These are phyloP conservation scores for Erythrocercus mccallii DNA, from an alignment of 2,113 vertebrate genomes.

Conservation along the genomic window DNA sequence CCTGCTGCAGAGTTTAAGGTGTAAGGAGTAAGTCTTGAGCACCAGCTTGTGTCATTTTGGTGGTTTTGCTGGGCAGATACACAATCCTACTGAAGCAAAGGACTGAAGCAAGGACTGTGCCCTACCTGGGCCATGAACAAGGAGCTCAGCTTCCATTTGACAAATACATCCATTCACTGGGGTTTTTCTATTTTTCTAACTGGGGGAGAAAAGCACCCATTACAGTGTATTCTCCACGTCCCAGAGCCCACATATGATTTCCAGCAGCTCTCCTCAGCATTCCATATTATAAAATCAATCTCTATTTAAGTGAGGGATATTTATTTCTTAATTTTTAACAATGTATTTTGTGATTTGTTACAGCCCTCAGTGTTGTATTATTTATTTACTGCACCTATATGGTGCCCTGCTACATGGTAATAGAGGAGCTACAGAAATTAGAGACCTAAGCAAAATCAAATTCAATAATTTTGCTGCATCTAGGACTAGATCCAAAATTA, in stretches of 20 bases:
- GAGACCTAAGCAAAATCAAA: slow-evolving; percentile 71
- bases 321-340: slow-evolving; percentile 79
- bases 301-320: slow-evolving; percentile 70
- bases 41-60: not conserved
- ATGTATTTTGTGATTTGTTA: slow-evolving; percentile 76
- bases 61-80: not conserved
- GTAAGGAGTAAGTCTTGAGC: not conserved
- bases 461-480: slow-evolving; percentile 55
- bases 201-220: slow-evolving; percentile 41
- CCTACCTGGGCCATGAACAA: slow-evolving; percentile 13
- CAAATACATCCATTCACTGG: slow-evolving; percentile 39
- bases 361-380: slow-evolving; percentile 65
- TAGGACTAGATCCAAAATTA: slow-evolving; percentile 63
- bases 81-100: not conserved
- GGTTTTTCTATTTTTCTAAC: not conserved
- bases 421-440: slow-evolving; percentile 61
- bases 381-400: slow-evolving; percentile 74
- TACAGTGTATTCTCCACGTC: slow-evolving; percentile 39
- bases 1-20: not conserved
- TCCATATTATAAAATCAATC: slow-evolving; percentile 74
- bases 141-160: slow-evolving; percentile 36
- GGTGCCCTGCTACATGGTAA: slow-evolving; percentile 63
- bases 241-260: slow-evolving; percentile 57
- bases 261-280: slow-evolving; percentile 59
- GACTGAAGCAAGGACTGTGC: not conserved